Conservation (phyloP, 2,888 invertebrate species). For the Aporophyla nigra region DNA sequence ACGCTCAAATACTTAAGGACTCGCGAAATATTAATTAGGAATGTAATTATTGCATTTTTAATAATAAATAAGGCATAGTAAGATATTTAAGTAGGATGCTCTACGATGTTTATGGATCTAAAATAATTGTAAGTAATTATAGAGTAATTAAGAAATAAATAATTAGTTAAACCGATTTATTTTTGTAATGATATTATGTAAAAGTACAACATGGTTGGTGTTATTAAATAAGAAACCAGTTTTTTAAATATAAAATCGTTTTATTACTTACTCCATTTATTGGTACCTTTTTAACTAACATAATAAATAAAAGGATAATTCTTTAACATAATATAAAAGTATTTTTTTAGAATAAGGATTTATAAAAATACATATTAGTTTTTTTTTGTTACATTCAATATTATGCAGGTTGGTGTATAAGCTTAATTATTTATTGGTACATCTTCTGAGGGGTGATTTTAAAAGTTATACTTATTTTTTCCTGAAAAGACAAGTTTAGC, state of each 20-base stretch:
- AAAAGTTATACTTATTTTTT: constrained; percentile 3
- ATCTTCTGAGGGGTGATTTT: constrained; percentile 18
- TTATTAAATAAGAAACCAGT: constrained; percentile 50
- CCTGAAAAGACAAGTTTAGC: too few species aligned
- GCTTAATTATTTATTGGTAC: neutral
- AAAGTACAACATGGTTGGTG: constrained; percentile 61
- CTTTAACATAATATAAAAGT: constrained; percentile 7
- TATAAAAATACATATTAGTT: constrained; percentile 44
- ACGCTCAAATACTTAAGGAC: constrained; percentile 28
- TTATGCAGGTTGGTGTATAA: neutral
- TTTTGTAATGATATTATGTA: constrained; percentile 24
- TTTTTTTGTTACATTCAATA: constrained; percentile 5
- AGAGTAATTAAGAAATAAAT: constrained; percentile 2
- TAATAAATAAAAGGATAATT: constrained; percentile 43
- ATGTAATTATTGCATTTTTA: constrained; percentile 56
- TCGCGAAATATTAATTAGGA: constrained; percentile 22
- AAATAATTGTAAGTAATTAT: constrained; percentile 2
- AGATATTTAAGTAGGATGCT: constrained; percentile 38
- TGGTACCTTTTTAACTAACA: constrained; percentile 19
- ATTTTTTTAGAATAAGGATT: constrained; percentile 14
- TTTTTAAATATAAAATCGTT: constrained; percentile 44
- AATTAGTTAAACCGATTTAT: constrained; percentile 8
- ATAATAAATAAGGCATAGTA: constrained; percentile 44
- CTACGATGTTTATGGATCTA: constrained; percentile 18
- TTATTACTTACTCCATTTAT: constrained; percentile 44